Evolutionary conservation across 1,140 invertebrate species (phyloP).

Genomic region (Proales similis): DNA sequence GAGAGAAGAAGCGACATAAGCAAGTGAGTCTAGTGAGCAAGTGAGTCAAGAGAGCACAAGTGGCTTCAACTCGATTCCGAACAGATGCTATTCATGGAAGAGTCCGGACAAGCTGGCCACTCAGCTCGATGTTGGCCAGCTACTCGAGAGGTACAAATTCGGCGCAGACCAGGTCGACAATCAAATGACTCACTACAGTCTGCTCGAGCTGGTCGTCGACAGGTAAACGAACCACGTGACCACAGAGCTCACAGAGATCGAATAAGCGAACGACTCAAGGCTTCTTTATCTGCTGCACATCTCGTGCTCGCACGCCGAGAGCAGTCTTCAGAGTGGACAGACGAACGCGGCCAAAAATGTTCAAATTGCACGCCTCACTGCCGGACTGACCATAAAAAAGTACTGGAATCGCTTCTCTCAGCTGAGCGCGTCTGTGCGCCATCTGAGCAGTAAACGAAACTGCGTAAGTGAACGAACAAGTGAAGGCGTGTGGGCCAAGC

Average conservation of each 20-base stretch:
- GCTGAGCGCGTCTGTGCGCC: constrained; percentile 1
- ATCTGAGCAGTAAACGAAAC: constrained; percentile 9
- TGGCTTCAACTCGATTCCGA: not conserved
- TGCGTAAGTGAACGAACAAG: no score
- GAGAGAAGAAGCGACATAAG: constrained; percentile 9
- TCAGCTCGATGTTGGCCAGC: constrained; percentile 18
- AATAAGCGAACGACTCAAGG: not conserved
- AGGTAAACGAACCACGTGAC: not conserved
- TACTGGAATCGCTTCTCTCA: constrained; percentile 24
- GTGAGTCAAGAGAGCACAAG: not conserved
- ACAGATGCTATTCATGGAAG: constrained; percentile 38
- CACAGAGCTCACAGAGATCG: constrained; percentile 5
- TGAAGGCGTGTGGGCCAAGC: no score
- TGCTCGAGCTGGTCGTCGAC: constrained; percentile 30
- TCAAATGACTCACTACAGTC: constrained; percentile 23
- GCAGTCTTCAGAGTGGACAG: no score
- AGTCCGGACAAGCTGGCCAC: constrained; percentile 29
- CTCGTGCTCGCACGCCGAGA: no score
- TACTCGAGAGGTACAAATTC: constrained; percentile 6
- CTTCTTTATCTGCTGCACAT: no score
- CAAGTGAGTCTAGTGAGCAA: not conserved
- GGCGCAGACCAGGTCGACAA: constrained; percentile 25
- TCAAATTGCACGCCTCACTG: constrained; percentile 16
- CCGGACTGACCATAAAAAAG: constrained; percentile 32
- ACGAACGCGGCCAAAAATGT: no score